Percentiles rank a stretch among this genome's conserved stretches.
These are phyloP conservation scores for Lasioglossum baleicum DNA, from an alignment of 1,140 invertebrate genomes.

Conservation along the genomic window DNA sequence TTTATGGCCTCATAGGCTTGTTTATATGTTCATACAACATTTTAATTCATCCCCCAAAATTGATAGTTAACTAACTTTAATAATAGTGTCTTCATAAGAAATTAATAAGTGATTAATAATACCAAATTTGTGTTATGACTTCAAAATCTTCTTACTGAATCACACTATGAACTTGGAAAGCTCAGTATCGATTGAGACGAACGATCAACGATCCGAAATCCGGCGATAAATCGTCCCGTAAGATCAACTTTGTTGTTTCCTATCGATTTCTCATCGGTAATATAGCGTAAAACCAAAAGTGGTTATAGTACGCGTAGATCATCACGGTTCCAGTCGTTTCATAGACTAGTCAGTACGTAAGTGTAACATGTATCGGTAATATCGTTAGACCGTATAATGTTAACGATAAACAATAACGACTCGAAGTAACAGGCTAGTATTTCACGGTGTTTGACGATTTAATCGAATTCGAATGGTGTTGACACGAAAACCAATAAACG, in stretches of 20 bases:
- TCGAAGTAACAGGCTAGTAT: constrained; percentile 23
- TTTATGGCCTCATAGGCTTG: too few relatives aligned
- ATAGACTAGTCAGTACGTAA: constrained; percentile 28
- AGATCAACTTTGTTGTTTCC: constrained; percentile 37
- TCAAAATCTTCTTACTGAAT: not conserved
- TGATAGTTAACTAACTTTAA: too few relatives aligned
- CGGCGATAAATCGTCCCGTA: not conserved
- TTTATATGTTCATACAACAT: too few relatives aligned
- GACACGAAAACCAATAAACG: too few relatives aligned
- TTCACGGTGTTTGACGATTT: not conserved
- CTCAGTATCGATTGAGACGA: not conserved
- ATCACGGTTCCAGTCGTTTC: constrained; percentile 34
- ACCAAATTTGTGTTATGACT: too few relatives aligned
- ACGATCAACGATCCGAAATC: not conserved
- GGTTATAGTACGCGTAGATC: constrained; percentile 32
- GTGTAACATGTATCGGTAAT: constrained; percentile 43
- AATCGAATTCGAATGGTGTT: not conserved
- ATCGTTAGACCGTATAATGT: constrained; percentile 27
- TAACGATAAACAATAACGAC: constrained; percentile 11
- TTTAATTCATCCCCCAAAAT: too few relatives aligned
- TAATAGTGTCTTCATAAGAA: too few relatives aligned
- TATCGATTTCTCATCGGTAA: constrained; percentile 32
- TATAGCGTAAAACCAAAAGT: constrained; percentile 12
- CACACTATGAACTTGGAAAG: not conserved
- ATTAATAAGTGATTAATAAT: too few relatives aligned